Evolutionary conservation across 2,888 invertebrate genomes (phyloP).

Genomic region (Spicauda simplicius): DNA sequence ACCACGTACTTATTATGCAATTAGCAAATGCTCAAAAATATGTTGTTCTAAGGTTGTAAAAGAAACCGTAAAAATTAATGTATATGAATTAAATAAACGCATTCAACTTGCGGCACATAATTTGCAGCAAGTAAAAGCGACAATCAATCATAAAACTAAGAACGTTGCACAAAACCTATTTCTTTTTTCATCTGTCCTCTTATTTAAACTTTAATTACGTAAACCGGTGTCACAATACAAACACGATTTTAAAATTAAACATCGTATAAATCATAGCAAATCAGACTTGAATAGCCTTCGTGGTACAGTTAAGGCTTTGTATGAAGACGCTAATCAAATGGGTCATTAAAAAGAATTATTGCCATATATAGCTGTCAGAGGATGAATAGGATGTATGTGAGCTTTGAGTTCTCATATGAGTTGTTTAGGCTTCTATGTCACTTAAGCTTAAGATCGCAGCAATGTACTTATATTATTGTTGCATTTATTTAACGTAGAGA

Average conservation of each 20-base stretch:
- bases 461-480: too few species aligned
- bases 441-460: constrained; percentile 5
- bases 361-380: constrained; percentile 73
- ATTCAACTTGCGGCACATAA: too few species aligned
- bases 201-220: constrained; percentile 29
- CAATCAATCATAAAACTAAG: not conserved
- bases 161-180: not conserved
- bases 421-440: constrained; percentile 21
- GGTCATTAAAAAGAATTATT: constrained; percentile 81
- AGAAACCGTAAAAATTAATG: too few species aligned
- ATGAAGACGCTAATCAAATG: constrained; percentile 72
- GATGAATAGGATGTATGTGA: constrained; percentile 61
- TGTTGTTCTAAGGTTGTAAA: too few species aligned
- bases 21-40: too few species aligned
- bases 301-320: constrained; percentile 67
- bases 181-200: constrained; percentile 13
- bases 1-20: too few species aligned
- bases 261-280: constrained; percentile 75
- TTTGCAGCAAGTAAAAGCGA: too few species aligned
- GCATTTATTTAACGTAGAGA: too few species aligned
- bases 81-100: too few species aligned
- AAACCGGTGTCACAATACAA: constrained; percentile 36
- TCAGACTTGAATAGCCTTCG: constrained; percentile 76
- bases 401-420: constrained; percentile 42
- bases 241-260: constrained; percentile 78